These are phyloP conservation scores for Strigops habroptila DNA, from an alignment of 2,113 vertebrate species.

Conservation along the genomic window DNA sequence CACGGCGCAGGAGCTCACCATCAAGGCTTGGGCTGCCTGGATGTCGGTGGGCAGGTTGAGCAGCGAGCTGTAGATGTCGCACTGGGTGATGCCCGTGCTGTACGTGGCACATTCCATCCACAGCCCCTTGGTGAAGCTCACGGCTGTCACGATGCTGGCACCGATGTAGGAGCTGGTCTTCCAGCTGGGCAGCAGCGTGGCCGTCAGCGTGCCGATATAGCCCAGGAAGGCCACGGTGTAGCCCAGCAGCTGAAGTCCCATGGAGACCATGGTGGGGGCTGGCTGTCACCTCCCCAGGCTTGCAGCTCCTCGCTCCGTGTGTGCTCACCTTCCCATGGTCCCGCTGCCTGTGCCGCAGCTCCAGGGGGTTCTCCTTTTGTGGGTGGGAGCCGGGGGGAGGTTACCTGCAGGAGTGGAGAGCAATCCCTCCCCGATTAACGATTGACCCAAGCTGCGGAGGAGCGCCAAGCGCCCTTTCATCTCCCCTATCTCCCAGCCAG, in stretches of 20 bases:
- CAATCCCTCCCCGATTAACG: conserved; percentile 49
- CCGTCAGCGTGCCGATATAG: conserved; percentile 81
- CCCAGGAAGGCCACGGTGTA: conserved; percentile 87
- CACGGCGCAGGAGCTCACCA: conserved; percentile 89
- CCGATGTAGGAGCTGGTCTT: conserved; percentile 87
- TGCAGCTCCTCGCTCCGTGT: not conserved
- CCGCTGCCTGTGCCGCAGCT: not conserved
- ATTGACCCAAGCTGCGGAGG: conserved; percentile 31
- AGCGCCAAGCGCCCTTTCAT: conserved; percentile 50
- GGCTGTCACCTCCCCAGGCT: not conserved
- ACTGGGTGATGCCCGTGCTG: conserved; percentile 95
- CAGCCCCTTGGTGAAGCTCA: conserved; percentile 88
- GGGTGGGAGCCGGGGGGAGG: conserved; percentile 29
- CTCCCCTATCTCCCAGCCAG: conserved; percentile 30
- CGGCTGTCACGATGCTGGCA: conserved; percentile 90
- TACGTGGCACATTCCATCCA: conserved; percentile 97
- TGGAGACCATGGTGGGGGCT: conserved; percentile 77
- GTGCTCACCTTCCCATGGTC: not conserved
- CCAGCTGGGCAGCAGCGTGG: conserved; percentile 91
- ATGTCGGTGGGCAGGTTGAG: conserved; percentile 84
- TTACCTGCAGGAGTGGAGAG: conserved; percentile 45
- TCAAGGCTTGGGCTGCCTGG: conserved; percentile 90
- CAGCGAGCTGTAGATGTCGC: conserved; percentile 94
- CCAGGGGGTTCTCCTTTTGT: conserved; percentile 20
- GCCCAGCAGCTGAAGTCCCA: conserved; percentile 88